Base-by-base conservation (phyloP, 2,113 vertebrate species). In the Caloenas nicobarica region DNA sequence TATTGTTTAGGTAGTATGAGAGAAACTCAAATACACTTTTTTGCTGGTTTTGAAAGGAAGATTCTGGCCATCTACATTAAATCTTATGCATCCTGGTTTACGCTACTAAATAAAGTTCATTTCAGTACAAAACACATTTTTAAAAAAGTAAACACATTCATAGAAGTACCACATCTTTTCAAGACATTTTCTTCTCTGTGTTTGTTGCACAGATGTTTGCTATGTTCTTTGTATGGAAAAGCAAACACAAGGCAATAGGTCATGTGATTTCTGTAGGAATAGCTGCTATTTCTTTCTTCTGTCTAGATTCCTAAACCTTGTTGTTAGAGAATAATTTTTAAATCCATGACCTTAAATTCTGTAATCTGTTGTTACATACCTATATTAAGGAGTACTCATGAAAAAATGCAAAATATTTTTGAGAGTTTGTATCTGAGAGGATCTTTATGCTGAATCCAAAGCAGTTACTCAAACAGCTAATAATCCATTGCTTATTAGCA, bases 401-500 rank as follows among this genome's bases (percentile, higher is more conserved):
- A 76, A 95, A 89, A 91, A 62, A 54, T 18, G 13, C 13, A 60
- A 53, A 76, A 65, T 1, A 33, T 36, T 83, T 89, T 44, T 54
- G 7, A 69, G 69, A 96, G 85, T 21, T 69, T 53, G 0, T 53
- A 48, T 53, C 29, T 33, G 36, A 71, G 33, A 77, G 6, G 29
- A 54, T 84, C 40, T 29, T 77, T 74, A 38, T 86, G 34, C 38
- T 83, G 44, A 93, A 91, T 78, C 42, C 76, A 91, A 81, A 88
- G 48, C 38, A 90, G 88, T 92, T 95, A 88, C 53, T 90, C 65
- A 72, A 81, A 88, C 46, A 86, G 34, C 25, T 96, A 79, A 89
- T 94, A 96, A 91, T 88, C 72, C 19, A n/a, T 21, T 88, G 48
- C 53, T 86, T 88, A 86, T 92, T 92, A 83, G 76, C 57, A 92